Base-by-base conservation (phyloP, 2,797 vertebrate species). In the Rhynchonycteris naso region DNA sequence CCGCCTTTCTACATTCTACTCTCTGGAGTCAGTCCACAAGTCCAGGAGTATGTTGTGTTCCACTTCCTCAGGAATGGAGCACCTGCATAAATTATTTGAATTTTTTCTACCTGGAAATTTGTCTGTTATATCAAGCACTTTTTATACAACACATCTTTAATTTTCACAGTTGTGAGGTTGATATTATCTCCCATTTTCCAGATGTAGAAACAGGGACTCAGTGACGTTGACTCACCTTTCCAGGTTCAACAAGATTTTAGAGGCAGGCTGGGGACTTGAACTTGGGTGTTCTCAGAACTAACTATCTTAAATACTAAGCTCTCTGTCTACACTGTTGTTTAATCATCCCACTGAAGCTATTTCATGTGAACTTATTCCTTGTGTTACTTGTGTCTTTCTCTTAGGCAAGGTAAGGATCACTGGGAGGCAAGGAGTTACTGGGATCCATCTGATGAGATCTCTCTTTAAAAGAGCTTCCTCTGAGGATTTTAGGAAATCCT, bases 1-100 rank as follows among this genome's bases (percentile, higher is more conserved):
- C 43, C 4, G 0, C 7, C 3, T 35, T 7, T 2, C 50, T 0
- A 0, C 4, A 1, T 21, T 26, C 14, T 28, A 0, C 65, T 35
- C 38, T 50, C 11, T n/a, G 87, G 33, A 8, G 7, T 22, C 65
- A 35, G 28, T 22, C 43, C 35, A 0, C 11, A 0, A 0, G 28
- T 24, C 33, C 9, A 28, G 22, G 65, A 26, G 15, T 6, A 7
- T 1, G 47, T 35, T 4, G 0, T 0, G 1, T 50, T 30, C 30
- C 13, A 1, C 38, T 24, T 19, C 75, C 63, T 14, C 8, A 66
- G 50, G 16, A 24, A 19, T 15, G 0, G 22, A 22, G 11, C 24
- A 4, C 2, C 4, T 43, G 15, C 12, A 6, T n/a, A 8, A 30
- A 33, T 63, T 24, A 30, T 7, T 47, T 24, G 68, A 33, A 47